Conservation (phyloP, 2,888 invertebrate genomes). For the Pterostichus niger region DNA sequence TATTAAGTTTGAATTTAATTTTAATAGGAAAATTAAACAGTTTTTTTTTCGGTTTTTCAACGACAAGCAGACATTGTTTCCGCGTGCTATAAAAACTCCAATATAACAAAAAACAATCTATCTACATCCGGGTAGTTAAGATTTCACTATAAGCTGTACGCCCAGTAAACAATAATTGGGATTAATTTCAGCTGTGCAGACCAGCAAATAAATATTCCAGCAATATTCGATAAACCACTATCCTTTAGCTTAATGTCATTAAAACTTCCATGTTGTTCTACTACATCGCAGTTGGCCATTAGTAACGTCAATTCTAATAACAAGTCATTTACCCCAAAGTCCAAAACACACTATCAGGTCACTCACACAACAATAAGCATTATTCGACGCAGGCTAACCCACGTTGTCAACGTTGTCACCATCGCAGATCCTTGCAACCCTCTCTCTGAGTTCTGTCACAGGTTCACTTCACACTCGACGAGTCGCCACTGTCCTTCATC, state of each 20-base stretch:
- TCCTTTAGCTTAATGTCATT: neutral
- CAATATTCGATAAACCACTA: neutral
- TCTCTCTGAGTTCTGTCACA: neutral
- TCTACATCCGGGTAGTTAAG: no score
- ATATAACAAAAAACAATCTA: no score
- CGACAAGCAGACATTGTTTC: no score
- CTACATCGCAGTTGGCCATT: neutral
- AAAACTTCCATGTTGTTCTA: neutral
- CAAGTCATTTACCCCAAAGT: neutral
- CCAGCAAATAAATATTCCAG: no score
- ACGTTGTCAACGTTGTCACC: constrained; percentile 1
- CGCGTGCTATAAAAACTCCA: no score
- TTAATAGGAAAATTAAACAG: no score
- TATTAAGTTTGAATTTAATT: no score
- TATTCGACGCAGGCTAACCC: neutral
- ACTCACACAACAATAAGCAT: constrained; percentile 15
- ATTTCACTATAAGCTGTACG: no score
- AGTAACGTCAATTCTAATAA: constrained; percentile 4
- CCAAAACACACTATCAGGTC: neutral
- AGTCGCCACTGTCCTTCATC: neutral
- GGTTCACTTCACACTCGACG: neutral
- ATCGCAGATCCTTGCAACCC: neutral
- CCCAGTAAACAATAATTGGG: no score
- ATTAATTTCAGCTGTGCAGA: no score
- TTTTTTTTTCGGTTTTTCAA: no score